phyloP scores from a whole-genome alignment of 2,888 invertebrate species.

The Gortyna flavago region DNA sequence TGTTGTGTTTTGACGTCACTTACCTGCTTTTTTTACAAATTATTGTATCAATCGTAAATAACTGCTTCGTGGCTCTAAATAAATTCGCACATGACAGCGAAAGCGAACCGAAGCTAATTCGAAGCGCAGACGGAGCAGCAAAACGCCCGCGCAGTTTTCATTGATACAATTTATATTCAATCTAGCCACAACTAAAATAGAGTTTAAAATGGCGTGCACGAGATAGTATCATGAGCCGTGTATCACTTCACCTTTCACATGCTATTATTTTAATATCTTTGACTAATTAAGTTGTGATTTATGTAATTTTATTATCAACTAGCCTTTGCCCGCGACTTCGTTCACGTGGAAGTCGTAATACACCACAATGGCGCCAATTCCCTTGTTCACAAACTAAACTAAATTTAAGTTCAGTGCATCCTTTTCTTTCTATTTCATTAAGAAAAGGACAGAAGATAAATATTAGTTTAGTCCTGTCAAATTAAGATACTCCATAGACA shows the following conservation, averaged over 20 bases:
- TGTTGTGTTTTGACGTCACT: neutral
- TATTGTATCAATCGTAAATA: conserved; percentile 27
- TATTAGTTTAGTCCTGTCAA: no score
- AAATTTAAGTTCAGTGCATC: no score
- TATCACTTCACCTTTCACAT: neutral
- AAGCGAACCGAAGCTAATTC: conserved; percentile 8
- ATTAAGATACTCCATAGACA: no score
- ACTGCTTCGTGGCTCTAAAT: conserved; percentile 32
- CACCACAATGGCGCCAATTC: no score
- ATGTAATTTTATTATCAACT: neutral
- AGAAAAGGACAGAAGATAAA: no score
- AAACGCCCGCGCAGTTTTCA: neutral
- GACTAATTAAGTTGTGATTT: no score
- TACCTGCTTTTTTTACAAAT: neutral
- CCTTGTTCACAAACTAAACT: no score
- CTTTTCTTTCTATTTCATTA: no score
- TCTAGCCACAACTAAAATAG: neutral
- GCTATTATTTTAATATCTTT: neutral
- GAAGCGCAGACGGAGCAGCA: no score
- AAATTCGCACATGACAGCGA: neutral
- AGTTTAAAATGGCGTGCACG: neutral
- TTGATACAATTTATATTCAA: neutral
- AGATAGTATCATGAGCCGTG: neutral
- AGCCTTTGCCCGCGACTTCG: neutral
- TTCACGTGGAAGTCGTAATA: no score